Conservation (phyloP, 2,797 vertebrate genomes). For the Fundulus diaphanus region DNA sequence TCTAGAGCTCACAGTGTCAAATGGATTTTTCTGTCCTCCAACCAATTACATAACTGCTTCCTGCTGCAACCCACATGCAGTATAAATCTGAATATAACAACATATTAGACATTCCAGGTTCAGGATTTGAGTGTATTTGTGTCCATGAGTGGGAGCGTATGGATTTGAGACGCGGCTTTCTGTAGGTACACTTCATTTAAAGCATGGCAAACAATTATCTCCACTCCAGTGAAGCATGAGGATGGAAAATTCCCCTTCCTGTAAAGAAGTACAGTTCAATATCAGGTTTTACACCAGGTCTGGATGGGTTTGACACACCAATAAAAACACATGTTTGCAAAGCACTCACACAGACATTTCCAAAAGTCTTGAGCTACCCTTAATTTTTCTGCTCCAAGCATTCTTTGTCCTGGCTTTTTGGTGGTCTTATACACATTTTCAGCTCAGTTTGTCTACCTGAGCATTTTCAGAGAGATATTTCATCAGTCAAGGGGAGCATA, state of each 20-base stretch:
- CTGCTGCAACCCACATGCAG: slow-evolving; percentile 36
- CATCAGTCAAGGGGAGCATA: too few relatives aligned
- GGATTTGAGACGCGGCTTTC: neutral
- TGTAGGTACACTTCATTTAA: slow-evolving; percentile 30
- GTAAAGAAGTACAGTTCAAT: slow-evolving; percentile 25
- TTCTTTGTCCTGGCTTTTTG: neutral
- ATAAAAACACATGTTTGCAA: neutral
- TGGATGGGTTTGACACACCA: slow-evolving; percentile 5
- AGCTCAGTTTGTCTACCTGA: too few relatives aligned
- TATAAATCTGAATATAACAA: slow-evolving; percentile 31
- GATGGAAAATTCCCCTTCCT: slow-evolving; percentile 42
- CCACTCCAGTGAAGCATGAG: slow-evolving; percentile 36
- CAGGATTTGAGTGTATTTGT: slow-evolving; percentile 20
- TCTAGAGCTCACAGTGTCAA: slow-evolving; percentile 29
- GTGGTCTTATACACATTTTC: too few relatives aligned
- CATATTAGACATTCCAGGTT: slow-evolving; percentile 29
- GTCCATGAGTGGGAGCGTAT: slow-evolving; percentile 4
- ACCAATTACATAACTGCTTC: slow-evolving; percentile 26
- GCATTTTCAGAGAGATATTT: too few relatives aligned
- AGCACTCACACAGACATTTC: neutral
- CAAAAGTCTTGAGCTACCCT: neutral
- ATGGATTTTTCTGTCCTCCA: slow-evolving; percentile 38
- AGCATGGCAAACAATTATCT: slow-evolving; percentile 39
- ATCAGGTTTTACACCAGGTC: slow-evolving; percentile 38
- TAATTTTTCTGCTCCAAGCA: neutral